Evolutionary conservation across 1,140 invertebrate genomes (phyloP), one percentile per base, ranked within the genome.

Genomic region (Dicyema japonicum): DNA sequence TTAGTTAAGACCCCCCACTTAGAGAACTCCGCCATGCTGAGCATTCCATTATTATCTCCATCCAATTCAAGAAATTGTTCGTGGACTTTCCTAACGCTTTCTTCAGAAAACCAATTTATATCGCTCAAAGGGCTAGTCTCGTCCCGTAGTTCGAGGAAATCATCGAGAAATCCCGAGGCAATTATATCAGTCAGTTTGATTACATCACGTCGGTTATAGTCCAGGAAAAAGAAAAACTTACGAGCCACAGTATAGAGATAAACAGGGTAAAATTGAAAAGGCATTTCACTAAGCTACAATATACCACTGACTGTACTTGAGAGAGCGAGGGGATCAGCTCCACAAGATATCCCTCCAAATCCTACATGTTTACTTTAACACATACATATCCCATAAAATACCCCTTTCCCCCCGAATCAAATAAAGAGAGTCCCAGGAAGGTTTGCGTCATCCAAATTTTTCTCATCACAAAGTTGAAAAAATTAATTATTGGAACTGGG

Each of bases 211-310:
- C 68, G 58, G 24, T 78, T 44, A 1, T 70, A 70, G 53, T 90
- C 78, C 2, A 90, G 48, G 40, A 85, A 90, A 47, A 90, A 90
- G 34, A 85, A 63, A 45, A 90, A 85, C 41, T 82, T 85, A 34
- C 76, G 60, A 0, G 76, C 72, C 12, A 72, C 75, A 6, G 76
- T 82, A 45, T 76, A 88, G 1, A 82, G 66, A 44, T 90, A 92
- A 56, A 92, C 90, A 7, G 67, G 72, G 39, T 78, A 71, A 46
- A 88, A 88, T 0, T 72, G n/a, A n/a, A 36, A 35, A 36, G 15
- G 3, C 4, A 36, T 21, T n/a, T 11, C 17, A 4, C 9, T 15
- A 15, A n/a, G n/a, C n/a, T n/a, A n/a, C n/a, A 15, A 18, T 15
- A 23, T n/a, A 18, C 23, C 17, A 22, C 15, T 26, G 27, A 30